Evolutionary conservation across 2,797 vertebrate species (phyloP).

Genomic region (Harpagifer antarcticus): DNA sequence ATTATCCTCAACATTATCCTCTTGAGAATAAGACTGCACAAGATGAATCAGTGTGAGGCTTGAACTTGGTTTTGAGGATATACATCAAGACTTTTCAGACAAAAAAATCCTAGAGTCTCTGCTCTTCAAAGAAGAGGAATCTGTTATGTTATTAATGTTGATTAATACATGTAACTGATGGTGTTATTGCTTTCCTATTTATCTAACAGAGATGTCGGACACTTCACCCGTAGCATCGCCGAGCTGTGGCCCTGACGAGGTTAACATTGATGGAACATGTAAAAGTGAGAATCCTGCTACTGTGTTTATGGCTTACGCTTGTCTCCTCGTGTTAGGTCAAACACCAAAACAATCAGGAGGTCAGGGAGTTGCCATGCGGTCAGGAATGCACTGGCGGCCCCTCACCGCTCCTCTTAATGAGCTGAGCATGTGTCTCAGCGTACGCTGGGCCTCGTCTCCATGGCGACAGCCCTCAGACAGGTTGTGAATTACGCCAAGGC

Average conservation of each 20-base stretch:
- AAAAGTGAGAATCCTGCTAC: slow-evolving; percentile 76
- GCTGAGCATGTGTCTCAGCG: slow-evolving; percentile 61
- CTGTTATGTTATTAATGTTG: background rate
- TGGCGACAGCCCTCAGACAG: slow-evolving; percentile 35
- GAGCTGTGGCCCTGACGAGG: slow-evolving; percentile 77
- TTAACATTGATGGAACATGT: slow-evolving; percentile 75
- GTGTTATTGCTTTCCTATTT: background rate
- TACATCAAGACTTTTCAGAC: background rate
- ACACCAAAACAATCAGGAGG: slow-evolving; percentile 53
- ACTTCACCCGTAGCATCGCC: slow-evolving; percentile 42
- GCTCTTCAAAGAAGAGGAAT: background rate
- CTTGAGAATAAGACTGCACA: background rate
- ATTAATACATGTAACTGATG: slow-evolving; percentile 1
- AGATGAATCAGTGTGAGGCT: background rate
- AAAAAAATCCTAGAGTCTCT: background rate
- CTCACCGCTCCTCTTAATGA: slow-evolving; percentile 68
- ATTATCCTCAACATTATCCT: background rate
- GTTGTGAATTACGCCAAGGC: slow-evolving; percentile 42
- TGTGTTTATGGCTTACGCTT: slow-evolving; percentile 30
- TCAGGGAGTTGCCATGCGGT: slow-evolving; percentile 55
- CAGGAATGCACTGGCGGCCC: slow-evolving; percentile 67
- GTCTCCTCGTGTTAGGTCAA: slow-evolving; percentile 58
- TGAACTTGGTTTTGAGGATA: background rate
- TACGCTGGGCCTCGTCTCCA: slow-evolving; percentile 55
- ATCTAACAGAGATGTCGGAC: slow-evolving; percentile 76